Evolutionary conservation across 1,140 invertebrate genomes (phyloP), one percentile per base, ranked within the genome.

Genomic region (Aphidius gifuensis): DNA sequence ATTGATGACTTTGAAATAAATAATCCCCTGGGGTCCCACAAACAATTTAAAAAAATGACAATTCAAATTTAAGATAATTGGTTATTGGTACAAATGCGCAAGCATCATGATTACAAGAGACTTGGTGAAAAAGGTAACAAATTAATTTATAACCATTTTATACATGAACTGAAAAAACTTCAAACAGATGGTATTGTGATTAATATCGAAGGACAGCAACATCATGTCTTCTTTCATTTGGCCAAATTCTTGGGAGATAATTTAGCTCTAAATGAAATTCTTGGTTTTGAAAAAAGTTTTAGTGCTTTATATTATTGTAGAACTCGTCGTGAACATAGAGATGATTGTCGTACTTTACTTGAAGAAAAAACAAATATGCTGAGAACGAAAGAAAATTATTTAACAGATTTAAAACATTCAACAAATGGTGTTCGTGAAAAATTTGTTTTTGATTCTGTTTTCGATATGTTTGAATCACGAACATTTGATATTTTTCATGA

Each of bases 171-270:
- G 4, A 49, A 66, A 49, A 9, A 60, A 49, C 58, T 71, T 16
- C 48, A 45, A n/a, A 48, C 23, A 21, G 11, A 64, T 7, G 69
- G 69, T 32, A 68, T 70, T 16, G 43, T 58, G 9, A 56, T 69
- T 38, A 59, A 39, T 61, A 40, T 70, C 8, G 49, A 66, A 32
- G 64, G 62, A 32, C 9, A 60, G 54, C 9, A 39, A 32, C 42
- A 58, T 38, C 50, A 2, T 11, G 47, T 71, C 23, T 68, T 66
- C 65, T 71, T 73, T 56, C 58, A 65, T 43, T 43, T 70, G 44
- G 46, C 50, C 59, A 66, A 66, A 23, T 60, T 73, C 9, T 49
- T 71, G n/a, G 68, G 71, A 8, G 69, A 71, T 50, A 71, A 73
- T 61, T 60, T 68, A 49, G 69, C 64, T 0, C 38, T 56, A 0